Evolutionary conservation across 2,888 invertebrate species (phyloP).

Genomic region (Bhutanitis thaidina): DNA sequence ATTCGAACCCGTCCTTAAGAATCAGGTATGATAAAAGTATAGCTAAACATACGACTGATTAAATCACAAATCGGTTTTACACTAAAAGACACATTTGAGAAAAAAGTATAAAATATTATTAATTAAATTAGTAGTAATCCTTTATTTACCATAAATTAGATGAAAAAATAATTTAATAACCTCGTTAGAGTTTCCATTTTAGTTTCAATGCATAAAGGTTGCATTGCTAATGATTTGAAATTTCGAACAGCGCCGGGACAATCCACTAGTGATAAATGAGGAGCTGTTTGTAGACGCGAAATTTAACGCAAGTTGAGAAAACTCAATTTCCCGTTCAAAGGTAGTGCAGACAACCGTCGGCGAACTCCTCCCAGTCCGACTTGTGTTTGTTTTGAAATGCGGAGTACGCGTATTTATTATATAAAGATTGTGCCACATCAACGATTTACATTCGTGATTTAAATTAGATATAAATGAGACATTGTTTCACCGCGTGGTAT

Average conservation of each 20-base stretch:
- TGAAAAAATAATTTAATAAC: too few species aligned
- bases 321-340: constrained; percentile 22
- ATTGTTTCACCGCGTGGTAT: too few species aligned
- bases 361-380: constrained; percentile 1
- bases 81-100: too few species aligned
- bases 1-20: too few species aligned
- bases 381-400: constrained; percentile 18
- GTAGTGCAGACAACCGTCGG: constrained; percentile 15
- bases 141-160: too few species aligned
- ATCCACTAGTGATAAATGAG: constrained; percentile 14
- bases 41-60: too few species aligned
- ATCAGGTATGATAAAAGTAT: too few species aligned
- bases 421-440: constrained; percentile 6
- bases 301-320: constrained; percentile 20
- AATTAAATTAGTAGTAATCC: too few species aligned
- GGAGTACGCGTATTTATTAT: constrained; percentile 4
- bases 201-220: background rate
- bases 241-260: constrained; percentile 1
- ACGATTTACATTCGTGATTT: too few species aligned
- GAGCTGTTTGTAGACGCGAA: constrained; percentile 16
- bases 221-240: constrained; percentile 1
- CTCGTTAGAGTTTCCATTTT: background rate
- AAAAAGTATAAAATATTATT: too few species aligned
- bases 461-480: too few species aligned
- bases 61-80: too few species aligned